Conservation (phyloP, 2,113 vertebrate genomes). For the Aptenodytes forsteri region DNA sequence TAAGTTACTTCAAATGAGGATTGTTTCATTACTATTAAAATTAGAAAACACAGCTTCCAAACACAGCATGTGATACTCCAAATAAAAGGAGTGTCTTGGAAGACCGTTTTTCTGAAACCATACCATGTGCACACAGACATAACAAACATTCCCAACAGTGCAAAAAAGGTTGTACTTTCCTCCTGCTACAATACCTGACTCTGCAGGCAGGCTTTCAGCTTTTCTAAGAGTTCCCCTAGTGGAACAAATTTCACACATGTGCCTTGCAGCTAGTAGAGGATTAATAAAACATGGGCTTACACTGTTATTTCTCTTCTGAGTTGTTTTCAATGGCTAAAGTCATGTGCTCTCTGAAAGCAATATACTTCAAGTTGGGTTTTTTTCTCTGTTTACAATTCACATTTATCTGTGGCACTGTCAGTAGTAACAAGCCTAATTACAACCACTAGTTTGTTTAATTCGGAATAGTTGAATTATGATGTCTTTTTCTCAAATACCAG, state of each 20-base stretch:
- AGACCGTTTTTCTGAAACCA: not conserved
- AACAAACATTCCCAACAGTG: not conserved
- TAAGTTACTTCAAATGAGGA: not conserved
- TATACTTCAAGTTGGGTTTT: not conserved
- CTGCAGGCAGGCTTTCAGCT: not conserved
- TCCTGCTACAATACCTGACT: not conserved
- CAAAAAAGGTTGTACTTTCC: not conserved
- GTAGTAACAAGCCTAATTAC: not conserved
- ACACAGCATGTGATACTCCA: not conserved
- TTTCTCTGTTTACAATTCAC: not conserved
- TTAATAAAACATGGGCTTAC: not conserved
- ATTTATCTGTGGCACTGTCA: not conserved
- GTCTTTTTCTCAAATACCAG: not conserved
- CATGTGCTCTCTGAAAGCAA: not conserved
- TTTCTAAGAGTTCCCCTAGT: not conserved
- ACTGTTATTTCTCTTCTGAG: not conserved
- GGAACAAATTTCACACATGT: not conserved
- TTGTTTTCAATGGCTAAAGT: not conserved
- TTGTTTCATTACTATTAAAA: not conserved
- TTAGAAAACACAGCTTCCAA: not conserved
- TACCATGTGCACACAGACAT: not conserved
- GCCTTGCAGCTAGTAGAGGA: not conserved
- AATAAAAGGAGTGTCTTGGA: not conserved
- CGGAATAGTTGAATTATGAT: not conserved
- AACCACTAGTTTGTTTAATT: not conserved